Base-by-base conservation (phyloP, 2,888 invertebrate species). In the Tubulanus polymorphus region DNA sequence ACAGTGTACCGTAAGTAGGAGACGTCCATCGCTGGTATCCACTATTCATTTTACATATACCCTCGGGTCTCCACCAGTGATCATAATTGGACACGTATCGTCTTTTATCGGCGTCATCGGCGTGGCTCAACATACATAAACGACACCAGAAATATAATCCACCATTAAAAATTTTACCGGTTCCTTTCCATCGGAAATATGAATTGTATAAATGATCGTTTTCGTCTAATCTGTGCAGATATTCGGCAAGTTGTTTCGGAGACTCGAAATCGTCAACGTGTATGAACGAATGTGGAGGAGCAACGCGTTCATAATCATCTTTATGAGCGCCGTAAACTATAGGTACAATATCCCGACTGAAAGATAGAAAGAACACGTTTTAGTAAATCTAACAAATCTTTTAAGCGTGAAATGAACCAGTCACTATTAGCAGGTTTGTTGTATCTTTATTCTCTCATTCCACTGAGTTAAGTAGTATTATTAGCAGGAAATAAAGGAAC, bases 131-230 rank as follows among this genome's bases (percentile, higher is more conserved):
- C 28, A 90, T 87, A 78, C 93, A 93, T 56, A 93, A 83, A 37
- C 93, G 86, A 76, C 93, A 94, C 87, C 92, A 92, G 81, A 92
- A 93, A n/a, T n/a, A n/a, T n/a, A n/a, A n/a, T n/a, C n/a, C n/a
- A n/a, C n/a, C n/a, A n/a, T n/a, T n/a, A n/a, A n/a, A n/a, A n/a
- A n/a, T n/a, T n/a, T n/a, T n/a, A n/a, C n/a, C n/a, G n/a, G n/a
- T n/a, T n/a, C n/a, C n/a, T n/a, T n/a, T n/a, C n/a, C n/a, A n/a
- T n/a, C n/a, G n/a, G n/a, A n/a, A n/a, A n/a, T n/a, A n/a, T n/a
- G n/a, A n/a, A n/a, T n/a, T n/a, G n/a, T n/a, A n/a, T n/a, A n/a
- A n/a, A n/a, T n/a, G n/a, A n/a, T n/a, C n/a, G n/a, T n/a, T n/a
- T n/a, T n/a, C n/a, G n/a, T n/a, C n/a, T n/a, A n/a, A n/a, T n/a